Evolutionary conservation across 2,113 vertebrate species (phyloP).

Genomic region (Galemys pyrenaicus): DNA sequence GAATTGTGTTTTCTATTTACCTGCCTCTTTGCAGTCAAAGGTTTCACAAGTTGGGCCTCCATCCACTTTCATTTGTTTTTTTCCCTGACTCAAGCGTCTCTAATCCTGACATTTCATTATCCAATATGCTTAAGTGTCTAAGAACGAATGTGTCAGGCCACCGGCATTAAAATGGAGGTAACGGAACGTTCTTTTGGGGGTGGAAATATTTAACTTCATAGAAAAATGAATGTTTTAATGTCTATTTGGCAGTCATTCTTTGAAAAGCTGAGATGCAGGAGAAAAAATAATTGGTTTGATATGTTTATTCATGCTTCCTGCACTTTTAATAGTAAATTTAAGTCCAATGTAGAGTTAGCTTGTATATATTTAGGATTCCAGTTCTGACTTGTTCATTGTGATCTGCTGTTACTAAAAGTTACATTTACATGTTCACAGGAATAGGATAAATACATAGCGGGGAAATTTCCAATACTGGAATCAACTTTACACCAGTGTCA

Average conservation of each 20-base stretch:
- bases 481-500: neutral
- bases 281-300: neutral
- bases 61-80: neutral
- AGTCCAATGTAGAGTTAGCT: neutral
- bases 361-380: neutral
- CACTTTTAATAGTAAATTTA: neutral
- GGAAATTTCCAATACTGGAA: neutral
- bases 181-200: neutral
- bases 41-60: neutral
- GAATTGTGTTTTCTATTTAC: neutral
- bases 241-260: neutral
- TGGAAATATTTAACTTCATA: neutral
- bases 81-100: neutral
- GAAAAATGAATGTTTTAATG: neutral
- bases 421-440: conserved; percentile 7
- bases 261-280: neutral
- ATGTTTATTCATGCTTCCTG: neutral
- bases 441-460: neutral
- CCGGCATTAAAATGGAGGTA: neutral
- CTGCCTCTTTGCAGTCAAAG: neutral
- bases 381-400: neutral
- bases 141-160: neutral
- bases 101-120: neutral
- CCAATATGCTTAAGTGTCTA: neutral
- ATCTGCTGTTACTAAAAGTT: neutral